Evolutionary conservation across 2,888 invertebrate genomes (phyloP).

Genomic region (Diachrysia chrysitis): DNA sequence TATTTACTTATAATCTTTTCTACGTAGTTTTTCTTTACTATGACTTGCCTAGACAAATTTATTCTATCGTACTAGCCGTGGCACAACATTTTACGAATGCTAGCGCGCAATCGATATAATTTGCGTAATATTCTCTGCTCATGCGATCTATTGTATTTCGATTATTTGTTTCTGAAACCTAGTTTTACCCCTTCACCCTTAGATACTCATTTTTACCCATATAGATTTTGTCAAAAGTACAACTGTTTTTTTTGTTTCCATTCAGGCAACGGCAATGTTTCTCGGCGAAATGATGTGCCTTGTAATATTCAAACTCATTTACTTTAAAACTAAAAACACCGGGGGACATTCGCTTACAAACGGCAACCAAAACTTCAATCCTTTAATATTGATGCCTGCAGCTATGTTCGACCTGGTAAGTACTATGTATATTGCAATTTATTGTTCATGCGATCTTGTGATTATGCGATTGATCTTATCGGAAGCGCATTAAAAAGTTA

Average conservation of each 20-base stretch:
- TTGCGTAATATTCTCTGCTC: not conserved
- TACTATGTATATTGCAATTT: not conserved
- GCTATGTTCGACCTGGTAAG: slow-evolving; percentile 95
- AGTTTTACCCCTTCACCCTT: not conserved
- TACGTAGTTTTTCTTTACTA: not conserved
- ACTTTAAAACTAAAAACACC: slow-evolving; percentile 89
- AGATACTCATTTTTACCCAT: not conserved
- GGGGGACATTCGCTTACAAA: slow-evolving; percentile 89
- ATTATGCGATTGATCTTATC: slow-evolving; percentile 1
- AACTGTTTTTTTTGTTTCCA: slow-evolving; percentile 9
- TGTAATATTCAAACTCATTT: slow-evolving; percentile 92
- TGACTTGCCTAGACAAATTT: not conserved
- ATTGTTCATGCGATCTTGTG: not conserved
- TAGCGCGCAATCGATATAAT: too few relatives aligned
- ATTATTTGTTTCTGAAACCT: not conserved
- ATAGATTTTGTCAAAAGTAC: not conserved
- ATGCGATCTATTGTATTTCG: not conserved
- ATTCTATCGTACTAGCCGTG: not conserved
- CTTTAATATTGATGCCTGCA: slow-evolving; percentile 94
- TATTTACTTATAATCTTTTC: not conserved
- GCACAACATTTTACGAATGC: not conserved
- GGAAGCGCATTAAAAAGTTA: not conserved
- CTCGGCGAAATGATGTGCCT: slow-evolving; percentile 96
- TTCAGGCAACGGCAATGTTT: slow-evolving; percentile 97
- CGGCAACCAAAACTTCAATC: slow-evolving; percentile 93